Conservation (phyloP, 1,140 invertebrate genomes). For the Lepidurus arcticus region DNA sequence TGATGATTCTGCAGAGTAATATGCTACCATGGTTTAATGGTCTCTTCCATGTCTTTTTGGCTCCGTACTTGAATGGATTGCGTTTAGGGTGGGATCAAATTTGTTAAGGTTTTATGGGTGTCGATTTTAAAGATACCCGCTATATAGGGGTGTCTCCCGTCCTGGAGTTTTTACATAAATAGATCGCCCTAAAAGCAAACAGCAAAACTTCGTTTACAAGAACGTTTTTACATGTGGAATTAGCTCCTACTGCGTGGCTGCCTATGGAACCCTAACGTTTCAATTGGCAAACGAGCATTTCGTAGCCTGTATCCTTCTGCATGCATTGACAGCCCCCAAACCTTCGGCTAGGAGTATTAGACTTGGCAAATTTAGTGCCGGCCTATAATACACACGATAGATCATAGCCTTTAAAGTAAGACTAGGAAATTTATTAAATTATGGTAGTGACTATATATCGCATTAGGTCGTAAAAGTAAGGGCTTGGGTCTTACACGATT, state of each 20-base stretch:
- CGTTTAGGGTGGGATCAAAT: not conserved
- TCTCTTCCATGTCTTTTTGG: too few relatives aligned
- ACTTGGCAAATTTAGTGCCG: too few relatives aligned
- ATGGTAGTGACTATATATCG: too few relatives aligned
- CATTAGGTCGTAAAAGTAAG: too few relatives aligned
- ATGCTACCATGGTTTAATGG: too few relatives aligned
- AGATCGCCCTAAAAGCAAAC: not conserved
- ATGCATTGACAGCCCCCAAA: not conserved
- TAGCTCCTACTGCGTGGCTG: not conserved
- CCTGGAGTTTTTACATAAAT: not conserved
- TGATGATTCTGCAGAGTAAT: too few relatives aligned
- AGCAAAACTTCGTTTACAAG: not conserved
- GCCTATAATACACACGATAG: too few relatives aligned
- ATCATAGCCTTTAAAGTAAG: too few relatives aligned
- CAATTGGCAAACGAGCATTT: not conserved
- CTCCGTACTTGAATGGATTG: not conserved
- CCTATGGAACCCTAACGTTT: not conserved
- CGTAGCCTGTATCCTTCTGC: not conserved
- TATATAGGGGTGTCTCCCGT: not conserved
- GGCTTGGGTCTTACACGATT: too few relatives aligned
- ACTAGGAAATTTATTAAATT: too few relatives aligned
- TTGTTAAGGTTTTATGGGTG: conserved; percentile 1
- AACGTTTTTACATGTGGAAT: not conserved
- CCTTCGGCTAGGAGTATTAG: not conserved
- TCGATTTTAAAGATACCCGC: not conserved